Percentiles rank a stretch among this genome's conserved stretches.
Conservation (phyloP, 2,113 vertebrate species). For the Lutjanus erythropterus region DNA sequence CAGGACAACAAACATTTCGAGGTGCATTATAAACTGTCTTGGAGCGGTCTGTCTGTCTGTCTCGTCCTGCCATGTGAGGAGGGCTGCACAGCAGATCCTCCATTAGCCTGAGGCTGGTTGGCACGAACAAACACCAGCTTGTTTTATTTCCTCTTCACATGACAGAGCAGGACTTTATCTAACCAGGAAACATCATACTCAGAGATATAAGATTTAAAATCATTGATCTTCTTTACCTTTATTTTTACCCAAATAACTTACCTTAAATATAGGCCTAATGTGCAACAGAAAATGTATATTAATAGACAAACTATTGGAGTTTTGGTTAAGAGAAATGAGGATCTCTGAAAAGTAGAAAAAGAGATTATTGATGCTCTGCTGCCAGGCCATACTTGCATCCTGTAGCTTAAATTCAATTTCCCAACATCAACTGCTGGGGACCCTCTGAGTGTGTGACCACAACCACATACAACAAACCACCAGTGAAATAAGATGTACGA, state of each 20-base stretch:
- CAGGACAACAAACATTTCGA: not conserved
- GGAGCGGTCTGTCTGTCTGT: not conserved
- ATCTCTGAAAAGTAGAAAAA: no score
- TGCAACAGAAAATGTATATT: no score
- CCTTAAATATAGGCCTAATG: no score
- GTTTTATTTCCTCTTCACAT: conserved; percentile 9
- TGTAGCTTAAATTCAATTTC: conserved; percentile 3
- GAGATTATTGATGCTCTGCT: no score
- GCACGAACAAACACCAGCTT: conserved; percentile 30
- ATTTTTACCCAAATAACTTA: no score
- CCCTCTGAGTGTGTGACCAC: not conserved
- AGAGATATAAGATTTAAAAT: not conserved
- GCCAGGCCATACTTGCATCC: no score
- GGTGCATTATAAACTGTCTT: not conserved
- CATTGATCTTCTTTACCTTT: no score
- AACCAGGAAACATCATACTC: not conserved
- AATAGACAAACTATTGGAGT: no score
- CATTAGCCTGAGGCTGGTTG: not conserved
- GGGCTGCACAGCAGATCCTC: not conserved
- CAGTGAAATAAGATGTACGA: not conserved
- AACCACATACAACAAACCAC: not conserved
- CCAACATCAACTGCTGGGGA: not conserved
- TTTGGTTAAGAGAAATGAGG: no score
- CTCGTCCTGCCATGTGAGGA: conserved; percentile 7
- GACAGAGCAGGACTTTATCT: conserved; percentile 1